Base-by-base conservation (phyloP, 2,888 invertebrate species). In the Cataglyphis albicans region DNA sequence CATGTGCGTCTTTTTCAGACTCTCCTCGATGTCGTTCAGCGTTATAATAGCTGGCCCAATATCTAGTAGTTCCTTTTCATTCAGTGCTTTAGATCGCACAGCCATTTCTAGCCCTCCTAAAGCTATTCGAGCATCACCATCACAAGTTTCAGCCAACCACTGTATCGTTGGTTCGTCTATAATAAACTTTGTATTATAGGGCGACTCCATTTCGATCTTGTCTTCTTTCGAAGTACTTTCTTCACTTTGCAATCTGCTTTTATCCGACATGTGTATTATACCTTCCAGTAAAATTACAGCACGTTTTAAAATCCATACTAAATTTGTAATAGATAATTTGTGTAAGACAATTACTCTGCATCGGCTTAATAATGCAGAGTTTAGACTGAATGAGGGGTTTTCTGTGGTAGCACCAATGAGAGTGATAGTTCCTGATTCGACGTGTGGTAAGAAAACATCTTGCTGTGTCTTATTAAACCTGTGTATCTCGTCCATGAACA, bases 401-500 rank as follows among this genome's bases (percentile, higher is more conserved):
- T 98, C 98, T 57, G 98, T 98, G 0, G 98, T 98, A 0, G 98
- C 98, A 41, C 98, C 98, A 82, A 98, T 96, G 83, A 98, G 94
- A 63, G 96, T 96, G 55, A 98, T 96, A 38, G 97, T 97, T 0
- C 98, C 98, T 93, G 96, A 97, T 94, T 98, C 98, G 21, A 98
- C 97, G 93, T 97, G 97, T 3, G 97, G 96, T 83, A 98, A 93
- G 94, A 98, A 97, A 72, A 96, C 96, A 93, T 98, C 98, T 95
- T 98, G 98, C 91, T 98, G 98, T 35, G 96, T 95, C 95, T 98
- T 98, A 93, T 98, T 98, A 92, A 98, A 98, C 76, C 98, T 96
- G 93, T 98, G 98, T 90, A 98, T 98, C 95, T 98, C 98, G 95
- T 98, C 98, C 96, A 98, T 97, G 91, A 98, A 98, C 21, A 98